These are phyloP conservation scores for Conus ventricosus DNA, from an alignment of 1,140 invertebrate species.

Conservation along the genomic window DNA sequence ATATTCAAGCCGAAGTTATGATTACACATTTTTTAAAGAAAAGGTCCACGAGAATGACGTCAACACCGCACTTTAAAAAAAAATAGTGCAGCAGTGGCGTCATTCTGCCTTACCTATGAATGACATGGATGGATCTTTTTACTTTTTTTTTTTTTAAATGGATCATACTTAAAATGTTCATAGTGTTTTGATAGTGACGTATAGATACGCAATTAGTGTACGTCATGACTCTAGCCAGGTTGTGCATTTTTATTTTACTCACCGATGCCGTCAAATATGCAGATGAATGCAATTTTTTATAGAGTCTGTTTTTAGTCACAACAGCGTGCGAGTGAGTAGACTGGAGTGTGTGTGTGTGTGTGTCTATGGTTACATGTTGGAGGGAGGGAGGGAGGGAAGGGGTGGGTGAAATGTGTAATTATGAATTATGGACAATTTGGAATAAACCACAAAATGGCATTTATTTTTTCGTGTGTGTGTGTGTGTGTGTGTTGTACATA, in stretches of 20 bases:
- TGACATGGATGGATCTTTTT: not conserved
- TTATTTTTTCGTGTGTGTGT: not conserved
- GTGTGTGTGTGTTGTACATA: not conserved
- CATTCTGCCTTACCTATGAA: not conserved
- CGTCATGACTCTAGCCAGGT: not conserved
- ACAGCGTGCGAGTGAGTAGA: not conserved
- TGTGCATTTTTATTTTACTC: not conserved
- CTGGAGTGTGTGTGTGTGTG: too few species aligned
- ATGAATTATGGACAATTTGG: not conserved
- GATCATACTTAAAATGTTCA: too few species aligned
- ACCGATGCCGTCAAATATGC: not conserved
- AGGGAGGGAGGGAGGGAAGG: too few species aligned
- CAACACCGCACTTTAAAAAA: not conserved
- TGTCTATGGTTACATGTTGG: too few species aligned
- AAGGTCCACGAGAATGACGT: not conserved
- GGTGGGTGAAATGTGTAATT: too few species aligned
- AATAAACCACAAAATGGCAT: not conserved
- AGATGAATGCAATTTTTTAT: constrained; percentile 6
- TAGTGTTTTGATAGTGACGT: too few species aligned
- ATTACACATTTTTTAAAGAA: not conserved
- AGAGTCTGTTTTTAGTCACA: not conserved
- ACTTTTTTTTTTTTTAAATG: not conserved
- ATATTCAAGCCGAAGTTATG: not conserved
- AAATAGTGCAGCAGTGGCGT: not conserved
- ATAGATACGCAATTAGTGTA: not conserved